Evolutionary conservation across 53 echinoderm and acorn worm genomes (phyloP), one percentile per base, ranked within the genome.

Genomic region (Astropecten irregularis): DNA sequence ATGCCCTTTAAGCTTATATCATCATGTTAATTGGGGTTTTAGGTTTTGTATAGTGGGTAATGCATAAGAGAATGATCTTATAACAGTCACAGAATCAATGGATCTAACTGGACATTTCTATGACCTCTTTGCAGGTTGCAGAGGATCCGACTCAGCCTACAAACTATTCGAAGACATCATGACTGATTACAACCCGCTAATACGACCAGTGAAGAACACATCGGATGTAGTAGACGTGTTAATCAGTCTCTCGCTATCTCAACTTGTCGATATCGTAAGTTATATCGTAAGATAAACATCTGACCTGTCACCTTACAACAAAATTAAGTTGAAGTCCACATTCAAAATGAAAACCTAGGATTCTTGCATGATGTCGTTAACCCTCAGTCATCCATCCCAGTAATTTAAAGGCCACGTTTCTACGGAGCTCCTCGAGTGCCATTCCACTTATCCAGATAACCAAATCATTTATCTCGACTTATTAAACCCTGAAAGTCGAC

Each of bases 241-340:
- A 11, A 58, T 96, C 19, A 86, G 91, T 25, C 76, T 93, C 0
- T 64, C 84, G 0, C 68, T 96, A 4, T 96, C 96, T 13, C 93
- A 96, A 59, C 72, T 96, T 5, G 84, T 96, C 14, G 96, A 96
- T 40, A 93, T 96, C 20, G 96, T 96, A 76, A 93, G 96, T 91
- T 42, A 14, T 66, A 21, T 4, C 4, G 15, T 6, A n/a, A n/a
- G n/a, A n/a, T n/a, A n/a, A n/a, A n/a, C n/a, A n/a, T n/a, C n/a
- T 44, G 7, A 7, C 7, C 7, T 9, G 13, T 9, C 46, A 9
- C 13, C 46, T 44, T 44, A 9, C 7, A 44, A 13, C 7, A 9
- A 13, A 9, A 44, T n/a, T n/a, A n/a, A n/a, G n/a, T n/a, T n/a
- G n/a, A n/a, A n/a, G n/a, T n/a, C n/a, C n/a, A n/a, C n/a, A n/a